Evolutionary conservation across 2,113 vertebrate species (phyloP).

Genomic region (Daboia siamensis): DNA sequence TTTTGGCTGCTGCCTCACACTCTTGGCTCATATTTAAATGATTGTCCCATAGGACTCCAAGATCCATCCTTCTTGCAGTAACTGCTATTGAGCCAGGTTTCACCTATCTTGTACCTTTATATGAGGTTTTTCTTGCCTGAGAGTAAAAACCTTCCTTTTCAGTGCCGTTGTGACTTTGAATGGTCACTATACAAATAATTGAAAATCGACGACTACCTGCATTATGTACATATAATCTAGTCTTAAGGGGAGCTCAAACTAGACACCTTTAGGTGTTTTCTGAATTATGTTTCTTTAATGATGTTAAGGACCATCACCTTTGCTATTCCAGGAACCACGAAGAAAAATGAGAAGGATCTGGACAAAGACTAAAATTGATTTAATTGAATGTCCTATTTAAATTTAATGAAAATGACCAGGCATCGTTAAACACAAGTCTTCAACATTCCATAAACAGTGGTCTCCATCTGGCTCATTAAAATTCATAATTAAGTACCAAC

Average conservation of each 20-base stretch:
- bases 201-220: no score
- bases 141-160: no score
- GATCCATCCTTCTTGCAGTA: no score
- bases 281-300: neutral
- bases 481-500: neutral
- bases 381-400: neutral
- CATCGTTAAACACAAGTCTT: neutral
- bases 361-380: neutral
- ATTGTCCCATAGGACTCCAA: no score
- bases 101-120: no score
- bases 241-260: neutral
- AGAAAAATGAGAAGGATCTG: neutral
- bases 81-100: no score
- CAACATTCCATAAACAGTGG: neutral
- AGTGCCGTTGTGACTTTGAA: no score
- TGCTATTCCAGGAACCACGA: neutral
- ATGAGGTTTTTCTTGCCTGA: no score
- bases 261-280: neutral
- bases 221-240: no score
- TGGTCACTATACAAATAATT: no score
- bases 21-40: no score
- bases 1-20: no score
- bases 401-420: neutral
- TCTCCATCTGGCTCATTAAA: neutral
- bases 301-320: neutral